Base-by-base conservation (phyloP, 2,888 invertebrate species). In the Apotomis turbidana region DNA sequence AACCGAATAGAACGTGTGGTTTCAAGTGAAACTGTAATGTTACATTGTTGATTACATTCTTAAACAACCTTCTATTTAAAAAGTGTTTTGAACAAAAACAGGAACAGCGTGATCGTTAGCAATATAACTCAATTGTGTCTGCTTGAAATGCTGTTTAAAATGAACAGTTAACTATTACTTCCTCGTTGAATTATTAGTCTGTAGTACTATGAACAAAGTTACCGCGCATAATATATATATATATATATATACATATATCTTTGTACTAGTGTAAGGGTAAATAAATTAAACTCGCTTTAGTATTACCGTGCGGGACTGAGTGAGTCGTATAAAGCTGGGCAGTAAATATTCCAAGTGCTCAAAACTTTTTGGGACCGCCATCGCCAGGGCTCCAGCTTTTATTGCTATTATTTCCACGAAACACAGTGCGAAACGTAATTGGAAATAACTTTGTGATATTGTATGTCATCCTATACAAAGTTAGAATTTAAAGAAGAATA, bases 311-410 rank as follows among this genome's bases (percentile, higher is more conserved):
- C 54, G 36, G 55, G 62, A 38, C 57, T 49, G 62, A 58, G 41
- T 70, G 55, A 70, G 62, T 63, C 62, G 62, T 63, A 70, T 70
- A 70, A 70, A 70, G 63, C 70, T 62, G 36, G 62, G 62, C 62
- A 57, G 70, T 70, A 57, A 70, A 63, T 70, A 57, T 70, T 57
- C 62, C 57, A 57, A 63, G 62, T 57, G 70, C 70, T 63, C 57
- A 70, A 70, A 70, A 70, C 62, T 57, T 63, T 70, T 70, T 63
- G 62, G 69, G 62, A 41, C 70, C 57, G 70, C 70, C 57, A 51
- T 57, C 36, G 57, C 57, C 57, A 62, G 57, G 15, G 38, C 51
- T 62, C 59, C 44, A 68, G 57, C 54, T 63, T 63, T 70, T 63
- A 70, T 63, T 62, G 62, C 62, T 57, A 63, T 70, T 70, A 70